Percentiles rank a stretch among this genome's conserved stretches.
Evolutionary conservation across 2,113 vertebrate species (phyloP).

Genomic region (Bubo blakistoni): DNA sequence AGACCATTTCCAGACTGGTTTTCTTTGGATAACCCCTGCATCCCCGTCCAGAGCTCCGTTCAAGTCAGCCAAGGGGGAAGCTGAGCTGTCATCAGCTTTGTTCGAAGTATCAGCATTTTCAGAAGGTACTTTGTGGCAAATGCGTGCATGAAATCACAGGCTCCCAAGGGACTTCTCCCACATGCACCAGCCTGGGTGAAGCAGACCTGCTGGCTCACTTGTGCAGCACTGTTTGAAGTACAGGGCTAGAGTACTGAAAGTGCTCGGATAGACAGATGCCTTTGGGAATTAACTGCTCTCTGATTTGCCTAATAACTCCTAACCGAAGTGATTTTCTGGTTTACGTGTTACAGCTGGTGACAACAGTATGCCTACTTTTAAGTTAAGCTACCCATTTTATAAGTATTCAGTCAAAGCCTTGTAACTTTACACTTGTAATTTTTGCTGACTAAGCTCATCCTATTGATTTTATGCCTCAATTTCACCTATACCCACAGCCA

Average conservation of each 20-base stretch:
- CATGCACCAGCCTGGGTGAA: not conserved
- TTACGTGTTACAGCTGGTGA: not conserved
- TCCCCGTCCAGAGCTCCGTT: rapidly evolving
- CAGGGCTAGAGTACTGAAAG: not conserved
- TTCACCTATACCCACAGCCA: not conserved
- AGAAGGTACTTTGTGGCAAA: not conserved
- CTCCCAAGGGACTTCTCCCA: not conserved
- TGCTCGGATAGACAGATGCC: not conserved
- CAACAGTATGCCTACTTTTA: not conserved
- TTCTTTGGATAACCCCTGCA: not conserved
- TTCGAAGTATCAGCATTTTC: not conserved
- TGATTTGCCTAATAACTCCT: not conserved
- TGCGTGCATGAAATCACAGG: not conserved
- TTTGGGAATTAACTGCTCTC: not conserved
- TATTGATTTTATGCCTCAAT: not conserved
- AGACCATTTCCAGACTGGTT: not conserved
- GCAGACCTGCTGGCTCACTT: not conserved
- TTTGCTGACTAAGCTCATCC: not conserved
- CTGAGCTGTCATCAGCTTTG: not conserved
- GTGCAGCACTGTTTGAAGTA: not conserved
- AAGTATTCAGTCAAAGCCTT: not conserved
- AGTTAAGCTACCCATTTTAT: not conserved
- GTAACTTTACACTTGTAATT: not conserved
- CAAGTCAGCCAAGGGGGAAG: not conserved
- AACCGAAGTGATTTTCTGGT: not conserved